phyloP scores from a whole-genome alignment of 2,888 invertebrate species.

The Pandemis heparana region DNA sequence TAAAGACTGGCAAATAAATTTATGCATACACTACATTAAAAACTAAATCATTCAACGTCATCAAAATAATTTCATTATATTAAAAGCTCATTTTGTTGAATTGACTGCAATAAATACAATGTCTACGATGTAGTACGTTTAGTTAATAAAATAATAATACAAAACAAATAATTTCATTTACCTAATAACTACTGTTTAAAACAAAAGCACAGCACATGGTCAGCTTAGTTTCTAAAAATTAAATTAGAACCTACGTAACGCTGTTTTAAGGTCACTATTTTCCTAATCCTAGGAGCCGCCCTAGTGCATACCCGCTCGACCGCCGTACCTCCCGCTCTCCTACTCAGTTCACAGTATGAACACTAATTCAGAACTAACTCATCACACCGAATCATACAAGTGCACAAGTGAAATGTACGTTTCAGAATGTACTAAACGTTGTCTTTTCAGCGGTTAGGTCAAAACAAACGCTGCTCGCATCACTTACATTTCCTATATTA shows the following conservation, averaged over 20 bases:
- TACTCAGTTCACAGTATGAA: slow-evolving; percentile 30
- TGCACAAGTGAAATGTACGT: background rate
- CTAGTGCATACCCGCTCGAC: slow-evolving; percentile 66
- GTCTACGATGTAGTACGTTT: slow-evolving; percentile 66
- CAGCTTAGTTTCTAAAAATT: slow-evolving; percentile 82
- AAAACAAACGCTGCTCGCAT: background rate
- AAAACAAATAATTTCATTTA: slow-evolving; percentile 80
- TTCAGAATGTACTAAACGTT: background rate
- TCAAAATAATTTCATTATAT: slow-evolving; percentile 61
- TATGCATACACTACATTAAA: slow-evolving; percentile 62
- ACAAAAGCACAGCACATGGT: slow-evolving; percentile 86
- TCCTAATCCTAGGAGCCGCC: slow-evolving; percentile 80
- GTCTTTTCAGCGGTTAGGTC: background rate
- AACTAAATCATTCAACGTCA: slow-evolving; percentile 67
- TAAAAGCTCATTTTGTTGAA: slow-evolving; percentile 76
- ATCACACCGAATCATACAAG: background rate
- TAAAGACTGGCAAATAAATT: slow-evolving; percentile 74
- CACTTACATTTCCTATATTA: background rate
- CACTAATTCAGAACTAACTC: background rate
- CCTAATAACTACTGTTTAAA: slow-evolving; percentile 82
- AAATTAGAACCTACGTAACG: slow-evolving; percentile 78
- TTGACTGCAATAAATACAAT: slow-evolving; percentile 82
- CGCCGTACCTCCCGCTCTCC: slow-evolving; percentile 54
- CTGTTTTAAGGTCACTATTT: slow-evolving; percentile 71
- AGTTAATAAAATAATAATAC: slow-evolving; percentile 67